Base-by-base conservation (phyloP, 2,113 vertebrate species). In the Tragelaphus scriptus region DNA sequence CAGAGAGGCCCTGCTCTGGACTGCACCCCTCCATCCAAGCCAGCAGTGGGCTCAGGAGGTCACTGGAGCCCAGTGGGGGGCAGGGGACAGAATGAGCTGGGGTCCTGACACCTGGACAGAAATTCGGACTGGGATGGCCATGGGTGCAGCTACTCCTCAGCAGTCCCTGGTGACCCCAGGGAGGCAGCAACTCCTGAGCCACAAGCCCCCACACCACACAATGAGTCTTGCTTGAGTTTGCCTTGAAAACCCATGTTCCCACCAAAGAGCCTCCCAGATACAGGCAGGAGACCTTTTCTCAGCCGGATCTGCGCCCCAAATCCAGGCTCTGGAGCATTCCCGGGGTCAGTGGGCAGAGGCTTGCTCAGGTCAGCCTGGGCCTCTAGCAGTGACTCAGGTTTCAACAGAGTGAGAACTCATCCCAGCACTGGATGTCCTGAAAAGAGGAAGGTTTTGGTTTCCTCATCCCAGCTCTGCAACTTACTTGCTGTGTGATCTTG, bases 11-110 rank as follows among this genome's bases (percentile, higher is more conserved):
- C 10, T 56, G 25, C 36, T 58, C 28, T 19, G 53, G 58, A 32
- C 3, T 3, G 23, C 5, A 12, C 2, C 2, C 19, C 56, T 56
- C 81, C 0, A 0, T 44, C 56, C 15, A 71, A 58, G 47, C 28
- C 2, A 32, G 21, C 16, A 28, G n/a, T 2, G 13, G 63, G 53
- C 81, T 87, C 75, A 11, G 82, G 5, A 49, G 32, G 81, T 25
- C 21, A 36, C 12, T 14, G 2, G 81, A 81, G 75, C 65, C 30
- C 63, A 36, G 51, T 58, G 40, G 25, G 5, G 32, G 26, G 55
- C 81, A 71, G 49, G 32, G 10, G 16, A 77, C 49, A 49, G 55
- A n/a, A 36, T 10, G 30, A 36, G 26, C 25, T 36, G 21, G 65
- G 21, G 16, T 12, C 7, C 30, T 71, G 28, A 56, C 32, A 36